Evolutionary conservation across 1,140 invertebrate genomes (phyloP).

Genomic region (Paraescarpia echinospica): DNA sequence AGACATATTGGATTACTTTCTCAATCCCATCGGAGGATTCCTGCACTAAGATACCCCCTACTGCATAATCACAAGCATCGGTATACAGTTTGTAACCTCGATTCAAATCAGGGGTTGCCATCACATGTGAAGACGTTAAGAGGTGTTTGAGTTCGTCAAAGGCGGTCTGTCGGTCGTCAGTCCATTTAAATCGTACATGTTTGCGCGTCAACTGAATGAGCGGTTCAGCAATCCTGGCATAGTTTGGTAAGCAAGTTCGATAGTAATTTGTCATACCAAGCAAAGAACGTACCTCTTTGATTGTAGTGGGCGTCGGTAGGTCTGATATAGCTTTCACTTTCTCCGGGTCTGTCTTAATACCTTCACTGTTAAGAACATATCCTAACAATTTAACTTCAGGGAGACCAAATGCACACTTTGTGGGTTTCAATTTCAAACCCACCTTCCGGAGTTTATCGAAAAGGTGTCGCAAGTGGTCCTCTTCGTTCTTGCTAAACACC

Average conservation of each 20-base stretch:
- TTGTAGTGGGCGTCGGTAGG: neutral
- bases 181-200: neutral
- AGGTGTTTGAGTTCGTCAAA: too few relatives aligned
- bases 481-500: slow-evolving; percentile 47
- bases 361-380: neutral
- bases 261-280: neutral
- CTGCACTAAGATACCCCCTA: too few relatives aligned
- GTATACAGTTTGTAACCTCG: too few relatives aligned
- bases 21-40: too few relatives aligned
- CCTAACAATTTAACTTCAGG: neutral
- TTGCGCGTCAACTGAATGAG: neutral
- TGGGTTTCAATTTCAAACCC: slow-evolving; percentile 54
- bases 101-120: neutral
- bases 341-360: neutral
- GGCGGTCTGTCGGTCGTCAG: neutral
- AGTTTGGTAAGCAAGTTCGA: neutral
- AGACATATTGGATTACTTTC: too few relatives aligned
- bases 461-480: slow-evolving; percentile 56
- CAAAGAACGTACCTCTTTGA: neutral
- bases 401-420: slow-evolving; percentile 43
- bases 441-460: slow-evolving; percentile 48
- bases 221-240: neutral
- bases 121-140: neutral
- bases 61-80: too few relatives aligned
- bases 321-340: neutral